Percentiles rank a stretch among this genome's conserved stretches.
Evolutionary conservation across 2,113 vertebrate genomes (phyloP).

Genomic region (Sebastes fasciatus): DNA sequence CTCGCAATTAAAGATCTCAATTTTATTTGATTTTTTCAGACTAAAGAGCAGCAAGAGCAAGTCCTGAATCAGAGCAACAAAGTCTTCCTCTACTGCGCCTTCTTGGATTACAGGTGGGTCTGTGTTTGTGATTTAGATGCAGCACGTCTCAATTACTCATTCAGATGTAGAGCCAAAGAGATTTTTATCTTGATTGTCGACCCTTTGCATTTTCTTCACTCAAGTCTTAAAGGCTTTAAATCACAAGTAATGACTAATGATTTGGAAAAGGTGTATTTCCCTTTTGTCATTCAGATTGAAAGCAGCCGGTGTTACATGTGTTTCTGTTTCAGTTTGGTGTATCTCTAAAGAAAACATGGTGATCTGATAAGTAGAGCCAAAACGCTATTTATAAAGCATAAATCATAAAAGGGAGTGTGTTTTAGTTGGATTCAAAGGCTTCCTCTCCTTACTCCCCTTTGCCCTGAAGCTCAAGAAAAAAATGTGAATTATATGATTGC

Average conservation of each 20-base stretch:
- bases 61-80: slow-evolving; percentile 87
- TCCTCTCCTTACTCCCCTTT: slow-evolving; percentile 51
- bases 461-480: slow-evolving; percentile 47
- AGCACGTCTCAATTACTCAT: slow-evolving; percentile 32
- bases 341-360: slow-evolving; percentile 47
- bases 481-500: slow-evolving; percentile 61
- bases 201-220: slow-evolving; percentile 10
- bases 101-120: slow-evolving; percentile 94
- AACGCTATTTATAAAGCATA: slow-evolving; percentile 57
- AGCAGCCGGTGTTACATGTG: slow-evolving; percentile 36
- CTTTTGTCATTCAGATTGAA: slow-evolving; percentile 50
- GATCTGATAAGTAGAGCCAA: slow-evolving; percentile 54
- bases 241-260: slow-evolving; percentile 15
- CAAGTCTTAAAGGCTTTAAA: slow-evolving; percentile 30
- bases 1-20: not conserved
- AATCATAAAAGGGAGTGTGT: slow-evolving; percentile 67
- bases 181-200: slow-evolving; percentile 37
- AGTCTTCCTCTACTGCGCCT: slow-evolving; percentile 92
- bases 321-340: slow-evolving; percentile 29
- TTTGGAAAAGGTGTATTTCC: slow-evolving; percentile 35
- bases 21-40: slow-evolving; percentile 81
- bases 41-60: slow-evolving; percentile 83
- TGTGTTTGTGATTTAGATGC: slow-evolving; percentile 14
- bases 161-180: slow-evolving; percentile 20
- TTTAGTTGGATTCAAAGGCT: slow-evolving; percentile 62